Conservation (phyloP, 2,113 vertebrate genomes). For the Macquaria australasica region DNA sequence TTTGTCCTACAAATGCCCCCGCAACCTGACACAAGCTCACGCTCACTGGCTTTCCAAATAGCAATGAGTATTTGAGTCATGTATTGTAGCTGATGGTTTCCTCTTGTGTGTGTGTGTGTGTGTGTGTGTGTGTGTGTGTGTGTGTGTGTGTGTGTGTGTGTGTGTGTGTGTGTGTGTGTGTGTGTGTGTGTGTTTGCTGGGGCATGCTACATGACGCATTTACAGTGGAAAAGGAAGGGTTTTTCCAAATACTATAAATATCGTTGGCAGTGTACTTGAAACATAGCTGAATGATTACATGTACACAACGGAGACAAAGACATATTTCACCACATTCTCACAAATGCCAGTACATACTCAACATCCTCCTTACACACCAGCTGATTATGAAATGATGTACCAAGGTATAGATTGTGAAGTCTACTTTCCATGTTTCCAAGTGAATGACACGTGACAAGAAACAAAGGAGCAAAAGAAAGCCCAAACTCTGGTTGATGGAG, state of each 20-base stretch:
- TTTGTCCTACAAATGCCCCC: slow-evolving; percentile 27
- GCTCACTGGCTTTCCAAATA: slow-evolving; percentile 17
- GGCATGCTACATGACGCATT: slow-evolving; percentile 31
- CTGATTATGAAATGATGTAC: slow-evolving; percentile 8
- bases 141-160: not conserved
- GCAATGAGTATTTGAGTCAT: slow-evolving; percentile 40
- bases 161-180: not conserved
- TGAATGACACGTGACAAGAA: not conserved
- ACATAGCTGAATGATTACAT: slow-evolving; percentile 6
- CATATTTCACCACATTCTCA: slow-evolving; percentile 11
- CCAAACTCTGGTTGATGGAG: not conserved
- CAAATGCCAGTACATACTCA: not conserved
- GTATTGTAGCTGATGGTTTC: slow-evolving; percentile 22
- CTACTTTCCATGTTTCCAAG: not conserved
- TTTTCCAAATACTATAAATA: slow-evolving; percentile 42
- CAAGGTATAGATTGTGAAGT: slow-evolving; percentile 9
- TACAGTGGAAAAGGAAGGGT: slow-evolving; percentile 34
- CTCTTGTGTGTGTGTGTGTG: not conserved
- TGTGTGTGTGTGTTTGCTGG: not conserved
- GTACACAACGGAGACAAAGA: slow-evolving; percentile 11
- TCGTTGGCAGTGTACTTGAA: not conserved
- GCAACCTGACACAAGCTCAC: not conserved
- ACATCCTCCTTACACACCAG: not conserved
- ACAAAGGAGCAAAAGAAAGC: not conserved
- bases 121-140: too few relatives aligned